Evolutionary conservation across 30 jellyfish, hydroid and myxozoan genomes (phyloP).

Genomic region (Mastigias papua): DNA sequence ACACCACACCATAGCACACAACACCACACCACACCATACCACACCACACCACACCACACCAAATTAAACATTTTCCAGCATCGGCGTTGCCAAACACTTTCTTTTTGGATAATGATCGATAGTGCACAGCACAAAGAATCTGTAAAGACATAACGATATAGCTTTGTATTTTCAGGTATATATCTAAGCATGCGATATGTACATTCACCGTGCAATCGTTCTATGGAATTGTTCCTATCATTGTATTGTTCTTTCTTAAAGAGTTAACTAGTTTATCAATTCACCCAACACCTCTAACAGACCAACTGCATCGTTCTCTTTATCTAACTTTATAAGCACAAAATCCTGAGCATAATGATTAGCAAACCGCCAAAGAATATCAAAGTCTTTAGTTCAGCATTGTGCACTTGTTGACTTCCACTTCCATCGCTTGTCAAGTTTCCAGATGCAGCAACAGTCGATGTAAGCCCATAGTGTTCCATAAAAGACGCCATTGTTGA

Average conservation of each 20-base stretch:
- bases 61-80: too few species aligned
- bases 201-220: too few species aligned
- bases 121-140: too few species aligned
- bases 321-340: not conserved
- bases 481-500: not conserved
- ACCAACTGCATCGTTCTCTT: not conserved
- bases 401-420: not conserved
- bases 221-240: too few species aligned
- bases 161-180: too few species aligned
- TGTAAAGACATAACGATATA: too few species aligned
- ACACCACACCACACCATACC: too few species aligned
- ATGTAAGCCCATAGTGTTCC: not conserved
- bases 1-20: too few species aligned
- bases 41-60: too few species aligned
- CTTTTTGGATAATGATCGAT: too few species aligned
- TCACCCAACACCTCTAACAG: not conserved
- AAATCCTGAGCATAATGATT: constrained; percentile 1
- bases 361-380: constrained; percentile 14
- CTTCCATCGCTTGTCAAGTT: constrained; percentile 3
- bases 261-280: not conserved
- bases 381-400: constrained; percentile 1
- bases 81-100: too few species aligned
- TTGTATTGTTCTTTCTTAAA: not conserved
- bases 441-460: constrained; percentile 7
- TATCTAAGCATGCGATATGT: too few species aligned